Evolutionary conservation across 2,888 invertebrate genomes (phyloP).

Genomic region (Drosophila dives): DNA sequence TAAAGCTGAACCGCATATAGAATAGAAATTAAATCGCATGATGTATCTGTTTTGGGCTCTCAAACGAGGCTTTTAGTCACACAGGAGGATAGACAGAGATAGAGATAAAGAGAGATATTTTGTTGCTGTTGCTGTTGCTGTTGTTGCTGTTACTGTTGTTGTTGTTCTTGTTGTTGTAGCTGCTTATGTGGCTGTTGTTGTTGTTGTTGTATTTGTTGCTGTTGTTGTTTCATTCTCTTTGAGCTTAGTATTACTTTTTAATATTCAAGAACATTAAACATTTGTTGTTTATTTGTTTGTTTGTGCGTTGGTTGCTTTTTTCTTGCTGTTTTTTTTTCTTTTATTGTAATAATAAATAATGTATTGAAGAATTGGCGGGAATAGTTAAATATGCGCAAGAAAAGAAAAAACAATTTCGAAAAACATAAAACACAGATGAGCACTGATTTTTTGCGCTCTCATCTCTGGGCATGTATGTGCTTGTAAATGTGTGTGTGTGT

Average conservation of each 20-base stretch:
- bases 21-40: constrained; percentile 85
- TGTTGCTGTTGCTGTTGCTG: constrained; percentile 30
- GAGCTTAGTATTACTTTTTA: constrained; percentile 16
- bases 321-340: constrained; percentile 14
- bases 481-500: background rate
- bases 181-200: constrained; percentile 21
- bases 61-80: constrained; percentile 48
- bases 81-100: constrained; percentile 50
- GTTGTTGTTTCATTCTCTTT: constrained; percentile 12
- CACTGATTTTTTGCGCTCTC: constrained; percentile 7
- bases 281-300: constrained; percentile 11
- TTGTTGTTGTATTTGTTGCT: constrained; percentile 12
- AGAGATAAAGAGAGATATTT: constrained; percentile 24
- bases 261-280: constrained; percentile 10
- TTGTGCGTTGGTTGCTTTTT: constrained; percentile 15
- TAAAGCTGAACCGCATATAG: constrained; percentile 86
- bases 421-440: constrained; percentile 4
- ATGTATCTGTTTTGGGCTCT: constrained; percentile 68
- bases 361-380: constrained; percentile 20
- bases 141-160: constrained; percentile 28
- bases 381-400: constrained; percentile 46
- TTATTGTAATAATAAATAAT: constrained; percentile 17
- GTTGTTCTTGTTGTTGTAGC: constrained; percentile 9
- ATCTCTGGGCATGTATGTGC: constrained; percentile 9
- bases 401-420: constrained; percentile 31